Percentiles rank a stretch among this genome's conserved stretches.
phyloP scores from a whole-genome alignment of 2,888 invertebrate species.

The Drosophila algonquin region DNA sequence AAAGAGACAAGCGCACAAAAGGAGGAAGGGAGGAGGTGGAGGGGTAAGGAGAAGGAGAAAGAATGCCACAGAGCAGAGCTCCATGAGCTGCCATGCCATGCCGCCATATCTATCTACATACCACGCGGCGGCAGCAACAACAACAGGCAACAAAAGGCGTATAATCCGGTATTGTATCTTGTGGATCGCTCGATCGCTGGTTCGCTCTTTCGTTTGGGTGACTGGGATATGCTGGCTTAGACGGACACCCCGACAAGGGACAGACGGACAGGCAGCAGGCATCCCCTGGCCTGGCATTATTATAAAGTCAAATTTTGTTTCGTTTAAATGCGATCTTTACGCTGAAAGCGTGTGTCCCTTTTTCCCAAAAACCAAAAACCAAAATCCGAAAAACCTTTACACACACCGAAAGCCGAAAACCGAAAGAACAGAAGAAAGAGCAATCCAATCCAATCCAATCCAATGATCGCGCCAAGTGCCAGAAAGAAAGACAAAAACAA shows the following conservation, averaged over 20 bases:
- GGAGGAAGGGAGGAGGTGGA: conserved; percentile 4
- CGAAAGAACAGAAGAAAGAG: conserved; percentile 18
- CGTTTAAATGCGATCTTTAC: conserved; percentile 81
- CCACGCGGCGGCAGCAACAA: conserved; percentile 50
- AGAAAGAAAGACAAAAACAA: conserved; percentile 28
- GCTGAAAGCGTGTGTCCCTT: conserved; percentile 81
- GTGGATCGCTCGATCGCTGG: conserved; percentile 64
- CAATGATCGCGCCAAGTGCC: conserved; percentile 47
- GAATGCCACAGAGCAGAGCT: conserved; percentile 67
- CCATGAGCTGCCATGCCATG: conserved; percentile 62
- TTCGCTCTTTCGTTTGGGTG: conserved; percentile 37
- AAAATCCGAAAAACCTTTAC: conserved; percentile 27
- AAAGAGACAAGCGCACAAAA: conserved; percentile 47
- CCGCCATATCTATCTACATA: conserved; percentile 79
- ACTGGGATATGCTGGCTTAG: conserved; percentile 77
- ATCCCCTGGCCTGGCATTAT: conserved; percentile 74
- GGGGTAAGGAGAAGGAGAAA: conserved; percentile 31
- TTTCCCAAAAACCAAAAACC: conserved; percentile 47
- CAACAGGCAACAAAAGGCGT: conserved; percentile 54
- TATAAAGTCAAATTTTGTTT: conserved; percentile 82
- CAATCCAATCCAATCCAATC: conserved; percentile 33
- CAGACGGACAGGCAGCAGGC: conserved; percentile 16
- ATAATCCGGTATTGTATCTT: conserved; percentile 80
- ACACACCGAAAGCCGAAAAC: conserved; percentile 29
- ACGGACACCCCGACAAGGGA: conserved; percentile 17